A percentile compares a stretch with the other conserved stretches of the same genome.
phyloP scores from a whole-genome alignment of 2,888 invertebrate genomes.

The Andrena trimmerana region DNA sequence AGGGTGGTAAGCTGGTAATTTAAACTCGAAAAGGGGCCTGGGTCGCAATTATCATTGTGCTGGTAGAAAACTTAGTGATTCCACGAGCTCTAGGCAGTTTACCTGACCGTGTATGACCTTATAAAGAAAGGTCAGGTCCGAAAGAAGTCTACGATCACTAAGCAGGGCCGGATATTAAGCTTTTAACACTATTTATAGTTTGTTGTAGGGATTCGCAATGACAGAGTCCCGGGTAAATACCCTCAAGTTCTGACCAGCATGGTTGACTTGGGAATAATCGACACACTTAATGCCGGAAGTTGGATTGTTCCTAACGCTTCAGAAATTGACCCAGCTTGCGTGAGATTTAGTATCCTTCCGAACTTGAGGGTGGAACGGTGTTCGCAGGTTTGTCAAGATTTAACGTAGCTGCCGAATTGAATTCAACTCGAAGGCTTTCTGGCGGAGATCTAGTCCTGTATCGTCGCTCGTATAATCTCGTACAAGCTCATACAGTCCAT shows the following conservation, averaged over 20 bases:
- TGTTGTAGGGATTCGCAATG: too few relatives aligned
- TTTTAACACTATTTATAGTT: too few relatives aligned
- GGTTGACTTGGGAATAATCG: constrained; percentile 29
- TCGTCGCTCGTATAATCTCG: not conserved
- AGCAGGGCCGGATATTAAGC: too few relatives aligned
- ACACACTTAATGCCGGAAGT: constrained; percentile 24
- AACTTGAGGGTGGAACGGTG: not conserved
- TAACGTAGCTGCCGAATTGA: constrained; percentile 13
- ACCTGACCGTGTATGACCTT: too few relatives aligned
- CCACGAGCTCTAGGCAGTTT: too few relatives aligned
- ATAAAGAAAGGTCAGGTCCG: too few relatives aligned
- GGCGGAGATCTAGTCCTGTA: not conserved
- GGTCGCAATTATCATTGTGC: too few relatives aligned
- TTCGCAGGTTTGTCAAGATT: constrained; percentile 24
- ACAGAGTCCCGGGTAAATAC: constrained; percentile 1
- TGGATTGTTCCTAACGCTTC: constrained; percentile 35
- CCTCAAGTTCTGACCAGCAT: not conserved
- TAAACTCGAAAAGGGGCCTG: too few relatives aligned
- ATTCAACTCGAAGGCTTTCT: not conserved
- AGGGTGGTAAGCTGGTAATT: too few relatives aligned
- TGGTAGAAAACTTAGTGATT: too few relatives aligned
- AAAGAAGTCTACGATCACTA: too few relatives aligned
- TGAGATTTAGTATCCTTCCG: constrained; percentile 24
- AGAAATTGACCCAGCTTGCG: constrained; percentile 16
- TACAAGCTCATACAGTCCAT: not conserved